Base-by-base conservation (phyloP, 2,888 invertebrate genomes). In the Rhorus exstirpatorius region DNA sequence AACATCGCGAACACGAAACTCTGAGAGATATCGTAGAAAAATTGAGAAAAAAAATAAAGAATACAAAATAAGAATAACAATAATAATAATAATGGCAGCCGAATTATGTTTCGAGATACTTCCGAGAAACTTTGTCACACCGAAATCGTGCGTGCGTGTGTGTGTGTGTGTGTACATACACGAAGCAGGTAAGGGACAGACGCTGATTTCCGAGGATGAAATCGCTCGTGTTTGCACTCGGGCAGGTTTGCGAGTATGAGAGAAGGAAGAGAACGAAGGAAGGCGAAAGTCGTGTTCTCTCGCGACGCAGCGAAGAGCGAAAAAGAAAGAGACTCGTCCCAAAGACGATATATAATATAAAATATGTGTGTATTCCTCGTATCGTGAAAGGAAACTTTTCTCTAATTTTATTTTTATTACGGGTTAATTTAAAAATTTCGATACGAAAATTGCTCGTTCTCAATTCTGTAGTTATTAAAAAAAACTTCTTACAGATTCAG, bases 221-320 rank as follows among this genome's bases (percentile, higher is more conserved):
- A 81, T 81, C 78, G 78, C 38, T 26, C 60, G 17, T 7, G 19
- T 19, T 63, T 53, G 44, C 21, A 46, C 21, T 44, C 70, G 35
- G 31, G 65, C 75, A 24, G 35, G 55, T 65, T 55, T 67, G 68
- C 51, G 38, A 55, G 51, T 67, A 19, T 67, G 74, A 17, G 71
- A 60, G 78, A 74, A 70, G 67, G 68, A 72, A 79, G 44, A 81
- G 78, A 58, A 79, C 74, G 67, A 75, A 70, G 51, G 82, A 82
- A 82, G 82, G 82, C 82, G 82, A 82, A 82, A 82, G 82, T 82
- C 82, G 60, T 19, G 41, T 14, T 26, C 72, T 46, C 77, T 81
- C 80, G 41, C 81, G 70, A 46, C 38, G 49, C 53, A 53, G 26
- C 53, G 3, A 10, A 31, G 60, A 19, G 35, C 3, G 7, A 49